phyloP scores from a whole-genome alignment of 2,797 vertebrate genomes.

The Diceros bicornis region DNA sequence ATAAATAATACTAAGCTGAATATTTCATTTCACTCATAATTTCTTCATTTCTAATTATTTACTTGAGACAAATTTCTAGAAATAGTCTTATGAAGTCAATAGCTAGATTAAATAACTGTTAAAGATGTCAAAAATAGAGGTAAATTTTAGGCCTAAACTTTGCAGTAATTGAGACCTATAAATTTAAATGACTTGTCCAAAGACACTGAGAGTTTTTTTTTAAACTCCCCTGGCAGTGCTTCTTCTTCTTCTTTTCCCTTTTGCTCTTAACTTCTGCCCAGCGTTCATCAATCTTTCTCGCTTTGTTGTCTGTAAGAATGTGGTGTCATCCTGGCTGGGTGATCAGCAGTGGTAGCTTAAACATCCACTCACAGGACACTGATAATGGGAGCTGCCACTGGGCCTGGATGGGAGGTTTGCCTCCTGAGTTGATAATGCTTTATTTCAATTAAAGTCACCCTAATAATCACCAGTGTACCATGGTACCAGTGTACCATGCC shows the following conservation, averaged over 20 bases:
- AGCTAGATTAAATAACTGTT: neutral
- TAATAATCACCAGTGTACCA: neutral
- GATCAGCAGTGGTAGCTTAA: neutral
- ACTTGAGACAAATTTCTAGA: neutral
- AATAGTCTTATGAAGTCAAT: neutral
- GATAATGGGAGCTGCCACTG: neutral
- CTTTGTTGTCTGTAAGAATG: neutral
- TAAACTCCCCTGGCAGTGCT: neutral
- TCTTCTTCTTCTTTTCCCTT: neutral
- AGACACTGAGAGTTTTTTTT: neutral
- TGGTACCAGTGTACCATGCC: neutral
- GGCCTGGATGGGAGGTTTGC: fast-evolving
- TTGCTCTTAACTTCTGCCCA: neutral
- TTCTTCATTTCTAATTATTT: conserved; percentile 39
- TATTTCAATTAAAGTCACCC: neutral
- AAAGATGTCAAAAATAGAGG: neutral
- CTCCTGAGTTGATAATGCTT: neutral
- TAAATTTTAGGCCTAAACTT: neutral
- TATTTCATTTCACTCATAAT: neutral
- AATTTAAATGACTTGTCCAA: neutral
- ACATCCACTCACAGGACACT: neutral
- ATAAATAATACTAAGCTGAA: neutral
- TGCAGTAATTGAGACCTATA: neutral
- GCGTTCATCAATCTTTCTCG: neutral
- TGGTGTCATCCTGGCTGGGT: neutral